Conservation (phyloP, 2,888 invertebrate species). For the Itoplectis maculator region DNA sequence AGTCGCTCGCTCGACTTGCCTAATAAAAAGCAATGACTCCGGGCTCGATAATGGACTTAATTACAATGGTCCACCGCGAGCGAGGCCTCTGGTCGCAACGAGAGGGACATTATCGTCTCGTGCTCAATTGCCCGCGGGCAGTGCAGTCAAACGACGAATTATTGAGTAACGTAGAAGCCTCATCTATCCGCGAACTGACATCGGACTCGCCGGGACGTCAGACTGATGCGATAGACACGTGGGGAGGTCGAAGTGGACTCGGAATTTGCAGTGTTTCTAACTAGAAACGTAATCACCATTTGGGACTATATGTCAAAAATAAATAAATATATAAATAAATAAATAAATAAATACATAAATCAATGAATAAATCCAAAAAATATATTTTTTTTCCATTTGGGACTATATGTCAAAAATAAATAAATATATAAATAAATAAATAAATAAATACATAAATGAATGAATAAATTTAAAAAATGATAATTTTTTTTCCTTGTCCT, state of each 20-base stretch:
- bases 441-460: too few relatives aligned
- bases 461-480: too few relatives aligned
- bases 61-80: conserved; percentile 6
- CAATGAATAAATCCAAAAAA: too few relatives aligned
- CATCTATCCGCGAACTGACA: not conserved
- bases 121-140: not conserved
- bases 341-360: too few relatives aligned
- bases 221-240: not conserved
- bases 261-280: not conserved
- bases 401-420: conserved; percentile 13
- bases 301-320: conserved; percentile 13
- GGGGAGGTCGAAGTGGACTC: not conserved
- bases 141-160: conserved; percentile 24
- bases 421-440: not conserved
- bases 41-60: conserved; percentile 38
- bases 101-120: conserved; percentile 28
- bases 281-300: not conserved
- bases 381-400: not conserved
- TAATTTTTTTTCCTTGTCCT: not conserved
- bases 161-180: conserved; percentile 44
- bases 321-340: not conserved
- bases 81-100: conserved; percentile 14
- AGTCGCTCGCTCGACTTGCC: not conserved
- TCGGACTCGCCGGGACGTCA: not conserved
- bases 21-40: conserved; percentile 41